Conservation (phyloP, 2,113 vertebrate species). For the Aphelocoma coerulescens region DNA sequence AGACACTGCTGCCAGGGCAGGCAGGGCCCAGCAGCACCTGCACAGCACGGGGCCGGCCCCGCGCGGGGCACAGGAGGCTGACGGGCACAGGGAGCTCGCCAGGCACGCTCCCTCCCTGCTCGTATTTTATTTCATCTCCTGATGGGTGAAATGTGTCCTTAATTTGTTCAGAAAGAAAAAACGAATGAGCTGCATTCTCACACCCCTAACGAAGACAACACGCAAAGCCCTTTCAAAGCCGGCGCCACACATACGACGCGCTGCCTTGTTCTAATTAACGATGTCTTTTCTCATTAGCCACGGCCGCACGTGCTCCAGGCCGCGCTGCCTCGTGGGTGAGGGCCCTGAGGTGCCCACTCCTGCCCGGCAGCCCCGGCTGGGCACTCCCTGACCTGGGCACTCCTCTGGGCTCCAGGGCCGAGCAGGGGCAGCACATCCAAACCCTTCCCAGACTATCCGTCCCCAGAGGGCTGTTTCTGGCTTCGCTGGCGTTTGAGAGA, state of each 20-base stretch:
- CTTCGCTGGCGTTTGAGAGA: neutral
- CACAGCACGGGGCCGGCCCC: fast-evolving
- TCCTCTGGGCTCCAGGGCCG: neutral
- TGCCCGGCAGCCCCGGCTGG: neutral
- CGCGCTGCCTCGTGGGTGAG: fast-evolving
- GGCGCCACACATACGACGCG: slow-evolving; percentile 40
- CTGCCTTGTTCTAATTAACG: slow-evolving; percentile 58
- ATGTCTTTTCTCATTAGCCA: neutral
- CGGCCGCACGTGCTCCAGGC: neutral
- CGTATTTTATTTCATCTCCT: slow-evolving; percentile 17
- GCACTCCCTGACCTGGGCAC: neutral
- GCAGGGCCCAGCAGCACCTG: neutral
- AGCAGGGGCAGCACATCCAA: neutral
- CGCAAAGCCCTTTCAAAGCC: slow-evolving; percentile 42
- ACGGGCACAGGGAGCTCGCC: neutral
- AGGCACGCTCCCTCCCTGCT: neutral
- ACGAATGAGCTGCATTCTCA: slow-evolving; percentile 44
- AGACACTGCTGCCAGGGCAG: neutral
- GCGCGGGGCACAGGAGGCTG: neutral
- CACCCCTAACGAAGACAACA: slow-evolving; percentile 51
- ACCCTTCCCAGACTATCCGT: neutral
- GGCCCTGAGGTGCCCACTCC: neutral
- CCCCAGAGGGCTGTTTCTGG: slow-evolving; percentile 23
- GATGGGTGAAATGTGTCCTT: slow-evolving; percentile 55
- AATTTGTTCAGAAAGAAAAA: slow-evolving; percentile 56